A percentile compares a stretch with the other conserved stretches of the same genome.
These are phyloP conservation scores for Amblyopsis hoosieri DNA, from an alignment of 2,797 vertebrate genomes.

Conservation along the genomic window DNA sequence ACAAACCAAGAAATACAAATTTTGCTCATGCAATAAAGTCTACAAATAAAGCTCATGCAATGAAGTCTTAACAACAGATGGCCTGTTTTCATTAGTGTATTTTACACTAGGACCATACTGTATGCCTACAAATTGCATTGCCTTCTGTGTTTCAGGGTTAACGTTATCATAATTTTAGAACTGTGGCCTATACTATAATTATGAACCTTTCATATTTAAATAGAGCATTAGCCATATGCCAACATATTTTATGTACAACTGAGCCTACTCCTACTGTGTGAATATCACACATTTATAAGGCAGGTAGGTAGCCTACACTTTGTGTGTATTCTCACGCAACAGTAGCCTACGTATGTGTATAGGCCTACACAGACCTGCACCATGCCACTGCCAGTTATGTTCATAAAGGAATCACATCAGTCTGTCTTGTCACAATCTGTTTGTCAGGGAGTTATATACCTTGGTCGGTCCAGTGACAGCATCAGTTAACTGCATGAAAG, in stretches of 20 bases:
- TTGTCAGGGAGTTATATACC: constrained; percentile 59
- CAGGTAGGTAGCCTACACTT: not conserved
- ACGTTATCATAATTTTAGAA: no score
- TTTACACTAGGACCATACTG: no score
- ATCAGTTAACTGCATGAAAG: constrained; percentile 72
- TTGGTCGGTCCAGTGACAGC: constrained; percentile 73
- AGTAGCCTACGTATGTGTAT: constrained; percentile 8
- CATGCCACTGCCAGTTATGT: constrained; percentile 21
- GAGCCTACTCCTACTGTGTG: no score
- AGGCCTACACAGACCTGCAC: constrained; percentile 23
- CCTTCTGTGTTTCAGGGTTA: no score
- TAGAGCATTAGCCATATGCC: no score
- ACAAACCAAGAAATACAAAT: constrained; percentile 49
- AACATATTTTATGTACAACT: no score
- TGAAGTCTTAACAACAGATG: no score
- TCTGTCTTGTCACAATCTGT: constrained; percentile 66
- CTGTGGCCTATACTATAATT: no score
- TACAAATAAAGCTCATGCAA: no score
- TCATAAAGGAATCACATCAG: constrained; percentile 11
- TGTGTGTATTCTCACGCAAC: constrained; percentile 9
- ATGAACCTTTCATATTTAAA: no score
- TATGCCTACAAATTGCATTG: no score
- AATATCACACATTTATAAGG: constrained; percentile 19
- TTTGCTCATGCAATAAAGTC: not conserved
- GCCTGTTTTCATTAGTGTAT: no score